A percentile compares a stretch with the other conserved stretches of the same genome.
Evolutionary conservation across 2,113 vertebrate species (phyloP).

Genomic region (Dasypus novemcinctus): DNA sequence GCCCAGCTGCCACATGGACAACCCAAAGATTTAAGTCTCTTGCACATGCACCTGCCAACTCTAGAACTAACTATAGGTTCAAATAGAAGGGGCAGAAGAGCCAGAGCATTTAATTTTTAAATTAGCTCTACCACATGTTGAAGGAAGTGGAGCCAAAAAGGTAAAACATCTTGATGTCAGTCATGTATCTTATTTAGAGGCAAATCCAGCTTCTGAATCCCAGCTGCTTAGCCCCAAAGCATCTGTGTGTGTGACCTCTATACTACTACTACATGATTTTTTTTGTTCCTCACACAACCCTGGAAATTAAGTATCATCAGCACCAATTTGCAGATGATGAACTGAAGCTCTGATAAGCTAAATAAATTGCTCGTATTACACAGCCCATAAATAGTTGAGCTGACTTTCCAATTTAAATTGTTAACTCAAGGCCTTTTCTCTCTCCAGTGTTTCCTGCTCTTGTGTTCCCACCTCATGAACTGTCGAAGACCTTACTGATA

Average conservation of each 20-base stretch:
- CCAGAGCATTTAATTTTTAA: not conserved
- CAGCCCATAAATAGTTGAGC: not conserved
- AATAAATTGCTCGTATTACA: not conserved
- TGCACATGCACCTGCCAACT: too few species aligned
- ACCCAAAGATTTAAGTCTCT: too few species aligned
- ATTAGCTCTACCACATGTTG: not conserved
- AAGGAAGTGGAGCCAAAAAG: not conserved
- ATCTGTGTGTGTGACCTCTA: not conserved
- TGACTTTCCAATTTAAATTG: not conserved
- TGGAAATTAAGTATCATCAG: not conserved
- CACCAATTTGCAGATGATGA: not conserved
- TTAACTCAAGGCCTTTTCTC: constrained; percentile 16
- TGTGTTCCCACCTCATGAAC: not conserved
- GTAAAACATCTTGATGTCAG: not conserved
- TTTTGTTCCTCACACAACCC: not conserved
- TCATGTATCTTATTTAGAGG: not conserved
- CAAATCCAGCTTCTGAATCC: not conserved
- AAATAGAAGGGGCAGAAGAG: too few species aligned
- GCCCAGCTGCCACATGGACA: too few species aligned
- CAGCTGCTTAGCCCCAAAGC: not conserved
- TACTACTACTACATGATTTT: not conserved
- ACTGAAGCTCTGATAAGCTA: not conserved
- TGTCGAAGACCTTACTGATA: constrained; percentile 14
- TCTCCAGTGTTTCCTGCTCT: constrained; percentile 1
- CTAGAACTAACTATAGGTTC: too few species aligned